Base-by-base conservation (phyloP, 2,888 invertebrate genomes). In the Aspidapion aeneum region DNA sequence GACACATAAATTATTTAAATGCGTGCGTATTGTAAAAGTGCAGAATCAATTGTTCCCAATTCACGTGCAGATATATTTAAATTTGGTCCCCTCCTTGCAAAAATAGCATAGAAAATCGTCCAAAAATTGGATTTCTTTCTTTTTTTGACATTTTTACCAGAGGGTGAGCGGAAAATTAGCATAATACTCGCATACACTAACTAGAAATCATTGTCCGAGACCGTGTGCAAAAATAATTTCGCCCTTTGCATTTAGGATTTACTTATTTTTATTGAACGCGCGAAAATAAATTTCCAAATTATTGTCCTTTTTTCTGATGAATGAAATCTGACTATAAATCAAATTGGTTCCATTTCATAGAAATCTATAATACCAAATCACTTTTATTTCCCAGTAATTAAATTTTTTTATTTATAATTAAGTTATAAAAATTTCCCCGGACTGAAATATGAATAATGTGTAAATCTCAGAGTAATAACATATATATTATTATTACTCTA, bases 1-100 rank as follows among this genome's bases (percentile, higher is more conserved):
- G 62, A 72, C 72, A 75, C 73, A 71, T 76, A 74, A 75, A 72
- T 74, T 74, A 75, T 75, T 74, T n/a, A n/a, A 75, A 74, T 74
- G 74, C 69, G 75, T 75, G 75, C 74, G 75, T 75, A 75, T 75
- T 74, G 76, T 71, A 74, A 68, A 70, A 68, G 69, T 74, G 74
- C 74, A 75, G 75, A 72, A 74, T 72, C 62, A 73, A 74, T 75
- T 74, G 74, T 74, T 74, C 67, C 58, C 71, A 72, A 73, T 69
- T 69, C 35, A 69, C 73, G 72, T 74, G 71, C 72, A 75, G 71
- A 73, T 75, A 74, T 73, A 78, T 77, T 77, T 75, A 77, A 76
- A 76, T 75, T 75, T 72, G 65, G 66, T 67, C 66, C 57, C 57
- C 63, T 63, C 63, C 64, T 63, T 62, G 50, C 59, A 56, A 57